Evolutionary conservation across 1,140 invertebrate species (phyloP).

Genomic region (Drosophila santomea): DNA sequence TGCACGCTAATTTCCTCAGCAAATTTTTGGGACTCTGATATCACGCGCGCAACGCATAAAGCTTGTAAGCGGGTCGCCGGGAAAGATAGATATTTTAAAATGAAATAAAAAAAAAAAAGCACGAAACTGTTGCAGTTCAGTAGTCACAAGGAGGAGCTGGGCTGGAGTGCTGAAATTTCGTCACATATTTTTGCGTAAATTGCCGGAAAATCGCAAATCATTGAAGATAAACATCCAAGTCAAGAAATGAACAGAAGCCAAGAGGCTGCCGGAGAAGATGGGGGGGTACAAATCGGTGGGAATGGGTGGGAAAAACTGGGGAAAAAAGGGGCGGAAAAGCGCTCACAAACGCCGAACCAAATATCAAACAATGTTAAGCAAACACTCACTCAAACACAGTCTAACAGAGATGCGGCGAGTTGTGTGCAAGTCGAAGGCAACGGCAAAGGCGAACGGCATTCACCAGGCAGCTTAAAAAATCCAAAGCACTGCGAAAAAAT

Average conservation of each 20-base stretch:
- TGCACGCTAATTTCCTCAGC: slow-evolving; percentile 77
- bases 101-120: slow-evolving; percentile 41
- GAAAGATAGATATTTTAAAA: slow-evolving; percentile 71
- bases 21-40: slow-evolving; percentile 74
- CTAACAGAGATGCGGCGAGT: slow-evolving; percentile 59
- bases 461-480: slow-evolving; percentile 30
- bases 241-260: slow-evolving; percentile 79
- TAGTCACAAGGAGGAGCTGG: slow-evolving; percentile 23
- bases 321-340: neutral
- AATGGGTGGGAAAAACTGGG: slow-evolving; percentile 7
- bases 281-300: neutral
- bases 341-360: slow-evolving; percentile 56
- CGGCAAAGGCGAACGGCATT: slow-evolving; percentile 28
- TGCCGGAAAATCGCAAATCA: slow-evolving; percentile 83
- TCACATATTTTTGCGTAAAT: slow-evolving; percentile 84
- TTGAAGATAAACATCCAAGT: slow-evolving; percentile 81
- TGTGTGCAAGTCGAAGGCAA: slow-evolving; percentile 55
- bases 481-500: slow-evolving; percentile 25
- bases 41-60: slow-evolving; percentile 78
- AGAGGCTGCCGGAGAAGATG: slow-evolving; percentile 2
- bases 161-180: slow-evolving; percentile 63
- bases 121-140: slow-evolving; percentile 73
- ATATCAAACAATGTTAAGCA: slow-evolving; percentile 82
- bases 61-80: neutral
- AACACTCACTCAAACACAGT: slow-evolving; percentile 56